Evolutionary conservation across 64 coral and sea anemone genomes (phyloP), one percentile per base, ranked within the genome.

Genomic region (Exaiptasia diaphana): DNA sequence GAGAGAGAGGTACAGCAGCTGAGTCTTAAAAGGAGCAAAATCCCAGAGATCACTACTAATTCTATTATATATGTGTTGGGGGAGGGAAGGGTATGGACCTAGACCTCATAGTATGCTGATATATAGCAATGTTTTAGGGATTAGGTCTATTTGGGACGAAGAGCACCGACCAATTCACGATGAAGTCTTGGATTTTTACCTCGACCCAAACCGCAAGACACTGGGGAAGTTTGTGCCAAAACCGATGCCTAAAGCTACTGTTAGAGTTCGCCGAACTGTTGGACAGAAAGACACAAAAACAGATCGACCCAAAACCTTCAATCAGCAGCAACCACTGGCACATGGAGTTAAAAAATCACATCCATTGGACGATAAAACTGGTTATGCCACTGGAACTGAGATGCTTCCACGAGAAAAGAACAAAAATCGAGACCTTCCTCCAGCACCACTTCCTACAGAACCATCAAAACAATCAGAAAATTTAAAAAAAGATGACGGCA

Each of bases 131-230:
- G n/a, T n/a, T n/a, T n/a, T n/a, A n/a, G n/a, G n/a, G n/a, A n/a
- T n/a, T n/a, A n/a, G n/a, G n/a, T n/a, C n/a, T n/a, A n/a, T n/a
- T 12, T 93, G 90, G 90, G 28, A 93, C 20, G 31, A 74, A 0
- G 37, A 50, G 5, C 90, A 93, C 77, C 69, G 71, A 37, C 27
- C 50, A 0, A 93, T 93, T 32, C 90, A 93, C 49, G 69, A 87
- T 35, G 83, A 93, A 8, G 90, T 83, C 9, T 14, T 93, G 13
- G 2, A 77, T 18, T 81, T 85, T 37, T 92, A 58, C 18, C 49
- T 92, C 33, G 68, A 86, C 59, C 24, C 52, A 22, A 72, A 29
- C 1, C 67, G 68, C 25, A 65, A 34, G 50, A 67, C 29, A 28
- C 12, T 41, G 13, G n/a, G n/a, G n/a, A 50, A 85, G 53, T 91